These are phyloP conservation scores for Alethe diademata DNA, from an alignment of 2,113 vertebrate genomes.

Conservation along the genomic window DNA sequence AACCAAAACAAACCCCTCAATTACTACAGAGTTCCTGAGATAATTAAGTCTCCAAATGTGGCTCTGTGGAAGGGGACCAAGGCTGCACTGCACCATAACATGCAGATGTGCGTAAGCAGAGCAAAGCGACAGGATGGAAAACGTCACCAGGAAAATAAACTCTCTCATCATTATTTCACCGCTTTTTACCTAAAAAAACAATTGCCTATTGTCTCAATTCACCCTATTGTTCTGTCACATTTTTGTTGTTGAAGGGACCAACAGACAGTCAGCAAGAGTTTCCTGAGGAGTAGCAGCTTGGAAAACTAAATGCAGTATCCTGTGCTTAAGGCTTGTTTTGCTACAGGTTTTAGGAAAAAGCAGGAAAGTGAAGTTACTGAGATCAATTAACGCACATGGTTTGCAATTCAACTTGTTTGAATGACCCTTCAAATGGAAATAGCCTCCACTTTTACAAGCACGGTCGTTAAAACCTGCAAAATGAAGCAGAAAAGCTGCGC, in stretches of 20 bases:
- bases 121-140: slow-evolving; percentile 37
- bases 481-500: neutral
- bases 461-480: neutral
- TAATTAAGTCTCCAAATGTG: slow-evolving; percentile 54
- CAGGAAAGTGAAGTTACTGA: neutral
- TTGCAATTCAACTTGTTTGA: neutral
- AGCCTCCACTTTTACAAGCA: neutral
- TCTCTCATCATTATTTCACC: slow-evolving; percentile 50
- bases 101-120: slow-evolving; percentile 28
- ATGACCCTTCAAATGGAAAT: neutral
- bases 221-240: slow-evolving; percentile 27
- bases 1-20: slow-evolving; percentile 30
- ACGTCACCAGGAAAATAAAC: slow-evolving; percentile 53
- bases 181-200: slow-evolving; percentile 46
- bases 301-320: neutral
- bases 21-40: slow-evolving; percentile 23
- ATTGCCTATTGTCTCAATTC: slow-evolving; percentile 49
- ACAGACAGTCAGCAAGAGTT: neutral
- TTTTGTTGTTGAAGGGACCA: slow-evolving; percentile 39
- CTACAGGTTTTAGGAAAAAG: neutral
- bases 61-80: neutral
- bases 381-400: neutral
- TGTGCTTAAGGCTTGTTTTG: slow-evolving; percentile 38
- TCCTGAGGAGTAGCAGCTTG: slow-evolving; percentile 45
- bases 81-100: neutral